A percentile compares a stretch with the other conserved stretches of the same genome.
These are phyloP conservation scores for Stictocephala bisonia DNA, from an alignment of 2,888 invertebrate species.

Conservation along the genomic window DNA sequence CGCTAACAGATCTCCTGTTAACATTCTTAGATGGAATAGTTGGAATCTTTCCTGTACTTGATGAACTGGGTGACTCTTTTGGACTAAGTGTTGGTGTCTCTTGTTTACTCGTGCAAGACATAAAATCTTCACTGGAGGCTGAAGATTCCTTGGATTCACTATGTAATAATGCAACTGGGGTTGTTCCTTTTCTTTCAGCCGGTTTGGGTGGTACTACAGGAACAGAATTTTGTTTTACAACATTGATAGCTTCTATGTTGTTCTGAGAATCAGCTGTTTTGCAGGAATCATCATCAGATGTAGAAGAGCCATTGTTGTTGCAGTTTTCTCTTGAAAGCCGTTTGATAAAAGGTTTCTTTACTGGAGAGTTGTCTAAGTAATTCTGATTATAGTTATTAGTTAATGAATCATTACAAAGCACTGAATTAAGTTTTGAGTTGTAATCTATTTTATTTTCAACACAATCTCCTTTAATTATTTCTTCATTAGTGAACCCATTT, in stretches of 20 bases:
- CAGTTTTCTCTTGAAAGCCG: neutral
- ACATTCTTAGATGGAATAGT: constrained; percentile 9
- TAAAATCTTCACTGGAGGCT: neutral
- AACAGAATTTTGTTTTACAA: neutral
- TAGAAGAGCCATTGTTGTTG: constrained; percentile 19
- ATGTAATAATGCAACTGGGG: neutral
- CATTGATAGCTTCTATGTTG: neutral
- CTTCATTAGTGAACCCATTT: constrained; percentile 3
- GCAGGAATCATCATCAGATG: constrained; percentile 26
- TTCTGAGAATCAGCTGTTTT: constrained; percentile 21
- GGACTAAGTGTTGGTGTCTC: constrained; percentile 10
- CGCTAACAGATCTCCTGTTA: constrained; percentile 64
- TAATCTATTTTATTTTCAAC: constrained; percentile 14
- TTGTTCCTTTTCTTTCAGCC: constrained; percentile 14
- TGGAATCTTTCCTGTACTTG: constrained; percentile 35
- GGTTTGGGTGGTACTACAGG: constrained; percentile 12
- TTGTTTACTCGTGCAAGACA: constrained; percentile 28
- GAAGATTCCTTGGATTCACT: constrained; percentile 28
- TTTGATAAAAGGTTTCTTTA: constrained; percentile 18
- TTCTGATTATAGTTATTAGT: constrained; percentile 6
- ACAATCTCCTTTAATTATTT: neutral
- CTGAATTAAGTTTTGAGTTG: neutral
- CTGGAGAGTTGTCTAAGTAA: neutral
- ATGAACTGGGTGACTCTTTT: constrained; percentile 35
- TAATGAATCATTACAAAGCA: neutral